These are phyloP conservation scores for Glaucidium brasilianum DNA, from an alignment of 2,113 vertebrate genomes.

Conservation along the genomic window DNA sequence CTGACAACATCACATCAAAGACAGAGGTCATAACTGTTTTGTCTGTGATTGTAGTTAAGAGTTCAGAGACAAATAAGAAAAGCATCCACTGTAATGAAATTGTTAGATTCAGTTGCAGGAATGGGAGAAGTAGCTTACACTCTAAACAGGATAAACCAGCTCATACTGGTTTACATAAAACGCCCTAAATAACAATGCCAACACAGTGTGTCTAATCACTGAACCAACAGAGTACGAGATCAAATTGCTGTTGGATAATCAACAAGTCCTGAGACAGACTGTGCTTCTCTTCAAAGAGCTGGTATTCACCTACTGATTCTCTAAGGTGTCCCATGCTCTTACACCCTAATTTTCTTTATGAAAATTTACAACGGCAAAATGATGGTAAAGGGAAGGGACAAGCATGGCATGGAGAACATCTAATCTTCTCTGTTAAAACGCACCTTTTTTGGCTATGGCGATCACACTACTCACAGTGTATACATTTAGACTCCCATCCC, in stretches of 20 bases:
- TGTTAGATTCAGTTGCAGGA: neutral
- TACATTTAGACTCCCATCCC: neutral
- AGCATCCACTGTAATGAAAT: neutral
- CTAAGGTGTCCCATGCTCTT: neutral
- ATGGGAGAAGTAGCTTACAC: neutral
- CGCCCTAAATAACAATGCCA: slow-evolving; percentile 5
- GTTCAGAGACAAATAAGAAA: neutral
- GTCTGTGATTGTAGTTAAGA: neutral
- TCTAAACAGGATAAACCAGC: slow-evolving; percentile 54
- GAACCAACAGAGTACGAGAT: slow-evolving; percentile 2
- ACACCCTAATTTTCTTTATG: neutral
- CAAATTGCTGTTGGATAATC: slow-evolving; percentile 10
- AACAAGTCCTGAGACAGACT: neutral
- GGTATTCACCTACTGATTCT: neutral
- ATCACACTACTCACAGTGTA: neutral
- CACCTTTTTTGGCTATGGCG: neutral
- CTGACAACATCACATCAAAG: neutral
- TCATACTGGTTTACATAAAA: slow-evolving; percentile 23
- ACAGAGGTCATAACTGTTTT: neutral
- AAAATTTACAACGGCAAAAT: neutral
- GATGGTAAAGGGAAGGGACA: neutral
- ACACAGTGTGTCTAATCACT: neutral
- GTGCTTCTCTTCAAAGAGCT: neutral
- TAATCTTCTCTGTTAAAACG: neutral
- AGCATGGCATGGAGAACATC: neutral